Conservation (phyloP, 64 coral and sea anemone species). For the Porites australiensis region DNA sequence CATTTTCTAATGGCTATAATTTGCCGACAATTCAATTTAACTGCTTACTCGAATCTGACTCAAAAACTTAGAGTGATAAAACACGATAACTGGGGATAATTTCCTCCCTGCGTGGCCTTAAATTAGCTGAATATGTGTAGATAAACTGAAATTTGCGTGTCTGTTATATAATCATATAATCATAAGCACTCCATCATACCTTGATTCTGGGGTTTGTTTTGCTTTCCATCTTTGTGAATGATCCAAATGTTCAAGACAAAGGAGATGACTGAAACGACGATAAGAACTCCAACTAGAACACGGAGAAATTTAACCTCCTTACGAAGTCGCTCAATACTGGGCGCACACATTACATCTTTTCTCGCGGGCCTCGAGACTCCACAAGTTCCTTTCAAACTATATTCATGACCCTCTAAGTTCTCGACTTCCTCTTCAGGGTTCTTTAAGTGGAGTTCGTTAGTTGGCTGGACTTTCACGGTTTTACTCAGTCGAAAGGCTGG, state of each 20-base stretch:
- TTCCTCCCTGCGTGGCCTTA: too few relatives aligned
- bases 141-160: too few relatives aligned
- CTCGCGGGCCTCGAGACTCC: background rate
- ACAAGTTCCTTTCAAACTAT: background rate
- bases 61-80: too few relatives aligned
- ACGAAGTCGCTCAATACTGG: background rate
- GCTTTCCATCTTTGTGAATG: background rate
- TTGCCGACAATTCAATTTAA: too few relatives aligned
- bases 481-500: background rate
- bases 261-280: background rate
- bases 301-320: background rate
- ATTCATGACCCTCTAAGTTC: background rate
- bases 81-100: too few relatives aligned
- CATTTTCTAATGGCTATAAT: too few relatives aligned
- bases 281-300: background rate
- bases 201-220: too few relatives aligned
- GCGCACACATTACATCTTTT: background rate
- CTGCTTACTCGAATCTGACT: too few relatives aligned
- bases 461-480: background rate
- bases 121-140: too few relatives aligned
- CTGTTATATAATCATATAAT: too few relatives aligned
- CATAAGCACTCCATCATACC: too few relatives aligned
- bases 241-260: conserved; percentile 3
- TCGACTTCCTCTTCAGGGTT: background rate
- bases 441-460: background rate